A percentile compares a stretch with the other conserved stretches of the same genome.
Conservation (phyloP, 1,140 invertebrate genomes). For the Brachionus plicatilis region DNA sequence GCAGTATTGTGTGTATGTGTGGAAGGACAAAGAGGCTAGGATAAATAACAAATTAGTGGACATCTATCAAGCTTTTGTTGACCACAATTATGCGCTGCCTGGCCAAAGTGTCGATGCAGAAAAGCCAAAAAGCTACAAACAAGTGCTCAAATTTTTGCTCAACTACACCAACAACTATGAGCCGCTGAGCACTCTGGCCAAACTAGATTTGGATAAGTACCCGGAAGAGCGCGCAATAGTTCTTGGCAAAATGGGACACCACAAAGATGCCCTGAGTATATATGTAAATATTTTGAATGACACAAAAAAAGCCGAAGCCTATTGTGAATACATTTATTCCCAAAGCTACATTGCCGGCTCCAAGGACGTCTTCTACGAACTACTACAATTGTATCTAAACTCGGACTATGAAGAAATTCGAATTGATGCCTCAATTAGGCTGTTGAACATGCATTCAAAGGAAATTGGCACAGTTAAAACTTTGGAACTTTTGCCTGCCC, state of each 20-base stretch:
- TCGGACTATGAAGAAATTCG: conserved; percentile 10
- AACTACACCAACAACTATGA: conserved; percentile 35
- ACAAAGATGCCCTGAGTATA: conserved; percentile 84
- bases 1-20: conserved; percentile 82
- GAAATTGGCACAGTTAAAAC: conserved; percentile 42
- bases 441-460: conserved; percentile 33
- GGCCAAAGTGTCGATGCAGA: conserved; percentile 41
- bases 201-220: conserved; percentile 32
- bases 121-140: conserved; percentile 20
- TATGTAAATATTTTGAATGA: conserved; percentile 78
- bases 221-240: conserved; percentile 86
- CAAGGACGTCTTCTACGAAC: conserved; percentile 7
- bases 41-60: conserved; percentile 82
- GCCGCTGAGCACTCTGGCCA: background rate
- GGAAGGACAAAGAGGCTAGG: conserved; percentile 75
- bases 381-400: conserved; percentile 26
- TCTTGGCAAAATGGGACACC: conserved; percentile 74
- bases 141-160: conserved; percentile 35
- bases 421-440: conserved; percentile 17
- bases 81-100: conserved; percentile 48
- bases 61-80: conserved; percentile 49
- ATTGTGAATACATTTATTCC: conserved; percentile 37
- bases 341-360: conserved; percentile 10
- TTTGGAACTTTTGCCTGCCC: conserved; percentile 42
- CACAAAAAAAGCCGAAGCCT: conserved; percentile 66